Conservation (phyloP, 2,113 vertebrate genomes). For the Scortum barcoo region DNA sequence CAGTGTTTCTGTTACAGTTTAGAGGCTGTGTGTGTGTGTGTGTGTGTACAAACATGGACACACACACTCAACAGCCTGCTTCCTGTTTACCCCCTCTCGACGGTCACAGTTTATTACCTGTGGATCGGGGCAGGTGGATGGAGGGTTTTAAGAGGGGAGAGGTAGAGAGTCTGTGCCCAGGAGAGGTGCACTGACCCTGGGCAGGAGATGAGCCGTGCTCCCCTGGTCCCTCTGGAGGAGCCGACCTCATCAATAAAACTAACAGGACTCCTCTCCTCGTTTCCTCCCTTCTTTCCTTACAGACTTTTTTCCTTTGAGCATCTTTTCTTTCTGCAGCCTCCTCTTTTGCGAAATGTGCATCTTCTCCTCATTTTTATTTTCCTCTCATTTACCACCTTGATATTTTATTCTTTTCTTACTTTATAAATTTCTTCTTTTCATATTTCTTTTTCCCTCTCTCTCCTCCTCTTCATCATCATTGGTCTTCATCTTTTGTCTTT, state of each 20-base stretch:
- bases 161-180: constrained; percentile 38
- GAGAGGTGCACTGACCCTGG: constrained; percentile 63
- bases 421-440: too few relatives aligned
- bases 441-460: neutral
- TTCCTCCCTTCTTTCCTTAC: neutral
- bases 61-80: neutral
- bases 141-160: constrained; percentile 7
- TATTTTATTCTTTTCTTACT: neutral
- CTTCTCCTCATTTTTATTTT: too few relatives aligned
- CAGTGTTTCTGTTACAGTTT: neutral
- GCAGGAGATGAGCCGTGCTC: constrained; percentile 62
- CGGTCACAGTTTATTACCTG: constrained; percentile 57
- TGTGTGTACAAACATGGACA: constrained; percentile 10
- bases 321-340: too few relatives aligned
- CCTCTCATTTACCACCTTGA: neutral
- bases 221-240: constrained; percentile 53
- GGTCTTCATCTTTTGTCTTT: neutral
- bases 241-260: constrained; percentile 50
- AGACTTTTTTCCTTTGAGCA: too few relatives aligned
- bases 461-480: neutral
- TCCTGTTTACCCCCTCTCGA: neutral
- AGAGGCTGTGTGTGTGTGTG: neutral
- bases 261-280: neutral
- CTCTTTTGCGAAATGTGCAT: too few relatives aligned
- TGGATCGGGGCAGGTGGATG: neutral